Evolutionary conservation across 2,797 vertebrate genomes (phyloP).

Genomic region (Macropus fuliginosus): DNA sequence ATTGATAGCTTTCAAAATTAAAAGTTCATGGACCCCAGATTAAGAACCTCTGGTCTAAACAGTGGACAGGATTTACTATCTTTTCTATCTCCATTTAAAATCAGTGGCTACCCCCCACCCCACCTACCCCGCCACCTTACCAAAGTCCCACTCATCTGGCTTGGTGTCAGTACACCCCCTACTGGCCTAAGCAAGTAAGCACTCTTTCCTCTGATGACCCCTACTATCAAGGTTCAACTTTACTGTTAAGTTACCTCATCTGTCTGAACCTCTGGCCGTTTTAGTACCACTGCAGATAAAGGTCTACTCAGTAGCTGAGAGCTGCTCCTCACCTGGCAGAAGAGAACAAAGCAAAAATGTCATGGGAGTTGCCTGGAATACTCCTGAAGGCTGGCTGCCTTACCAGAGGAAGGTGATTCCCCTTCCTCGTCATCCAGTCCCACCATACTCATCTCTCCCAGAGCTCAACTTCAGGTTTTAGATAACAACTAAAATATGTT

Average conservation of each 20-base stretch:
- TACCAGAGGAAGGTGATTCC: not conserved
- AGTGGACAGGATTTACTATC: not conserved
- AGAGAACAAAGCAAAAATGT: constrained; percentile 50
- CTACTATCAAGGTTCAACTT: not conserved
- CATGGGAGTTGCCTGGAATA: constrained; percentile 33
- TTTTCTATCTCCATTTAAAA: not conserved
- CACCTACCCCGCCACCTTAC: not conserved
- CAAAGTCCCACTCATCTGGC: constrained; percentile 12
- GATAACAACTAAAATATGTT: not conserved
- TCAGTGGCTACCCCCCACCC: not conserved
- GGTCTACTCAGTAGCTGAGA: constrained; percentile 90
- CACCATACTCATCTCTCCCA: constrained; percentile 6
- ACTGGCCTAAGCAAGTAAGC: constrained; percentile 55
- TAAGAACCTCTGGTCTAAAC: not conserved
- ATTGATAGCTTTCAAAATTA: not conserved
- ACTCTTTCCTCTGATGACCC: not conserved
- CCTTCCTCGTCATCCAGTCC: not conserved
- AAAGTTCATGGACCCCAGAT: not conserved
- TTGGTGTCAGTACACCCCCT: constrained; percentile 50
- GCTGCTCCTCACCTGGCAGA: constrained; percentile 88
- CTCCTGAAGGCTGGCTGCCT: not conserved
- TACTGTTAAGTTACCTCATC: constrained; percentile 87
- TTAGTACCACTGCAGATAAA: constrained; percentile 87
- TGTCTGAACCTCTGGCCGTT: constrained; percentile 85
- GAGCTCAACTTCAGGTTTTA: constrained; percentile 33